Conservation (phyloP, 2,797 vertebrate species). For the Chlorospingus flavigularis region DNA sequence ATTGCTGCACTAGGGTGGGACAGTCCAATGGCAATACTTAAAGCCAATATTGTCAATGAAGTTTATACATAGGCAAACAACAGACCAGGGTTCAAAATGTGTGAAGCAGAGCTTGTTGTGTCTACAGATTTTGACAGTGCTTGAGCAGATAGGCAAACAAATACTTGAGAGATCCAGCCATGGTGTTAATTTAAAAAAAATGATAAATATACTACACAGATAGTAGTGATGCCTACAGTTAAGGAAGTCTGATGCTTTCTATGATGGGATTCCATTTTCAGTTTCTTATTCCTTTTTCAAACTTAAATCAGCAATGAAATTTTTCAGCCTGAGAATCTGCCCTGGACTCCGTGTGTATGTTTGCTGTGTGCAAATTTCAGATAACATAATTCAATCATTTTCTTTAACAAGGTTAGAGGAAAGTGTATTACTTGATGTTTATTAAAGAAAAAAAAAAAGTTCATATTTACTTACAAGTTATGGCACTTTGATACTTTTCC, state of each 20-base stretch:
- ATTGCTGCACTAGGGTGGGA: background rate
- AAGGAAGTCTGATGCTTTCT: background rate
- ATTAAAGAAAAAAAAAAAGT: background rate
- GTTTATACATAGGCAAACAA: background rate
- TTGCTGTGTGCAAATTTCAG: constrained; percentile 8
- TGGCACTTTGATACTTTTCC: background rate
- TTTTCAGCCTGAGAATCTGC: background rate
- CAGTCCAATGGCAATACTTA: background rate
- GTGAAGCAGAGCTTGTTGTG: background rate
- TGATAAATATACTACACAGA: background rate
- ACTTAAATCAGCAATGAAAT: background rate
- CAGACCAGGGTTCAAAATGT: background rate
- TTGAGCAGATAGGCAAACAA: background rate
- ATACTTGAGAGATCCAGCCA: background rate
- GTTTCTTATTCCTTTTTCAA: background rate
- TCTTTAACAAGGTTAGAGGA: background rate
- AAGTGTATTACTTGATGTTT: background rate
- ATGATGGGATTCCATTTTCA: background rate
- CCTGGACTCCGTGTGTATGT: background rate
- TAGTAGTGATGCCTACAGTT: background rate
- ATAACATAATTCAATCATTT: constrained; percentile 4
- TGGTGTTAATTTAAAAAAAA: background rate
- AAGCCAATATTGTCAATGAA: background rate
- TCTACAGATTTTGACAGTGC: background rate
- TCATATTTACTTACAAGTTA: constrained; percentile 9